These are phyloP conservation scores for Drosophila peninsularis DNA, from an alignment of 2,888 invertebrate genomes.

Conservation along the genomic window DNA sequence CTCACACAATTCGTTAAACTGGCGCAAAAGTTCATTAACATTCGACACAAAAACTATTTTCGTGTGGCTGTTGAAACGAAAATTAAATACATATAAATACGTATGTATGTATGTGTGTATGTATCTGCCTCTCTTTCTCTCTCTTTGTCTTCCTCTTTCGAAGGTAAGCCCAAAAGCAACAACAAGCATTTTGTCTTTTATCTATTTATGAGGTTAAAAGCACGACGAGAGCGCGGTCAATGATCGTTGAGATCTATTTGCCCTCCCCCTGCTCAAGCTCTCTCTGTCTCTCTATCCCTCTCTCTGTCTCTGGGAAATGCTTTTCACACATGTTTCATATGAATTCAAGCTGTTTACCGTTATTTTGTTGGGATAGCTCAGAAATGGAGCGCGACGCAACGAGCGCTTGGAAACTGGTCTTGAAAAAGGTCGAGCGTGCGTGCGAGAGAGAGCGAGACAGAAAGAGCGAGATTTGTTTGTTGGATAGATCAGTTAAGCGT, in stretches of 20 bases:
- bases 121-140: constrained; percentile 1
- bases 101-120: constrained; percentile 4
- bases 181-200: constrained; percentile 35
- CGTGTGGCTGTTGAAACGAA: constrained; percentile 40
- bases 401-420: constrained; percentile 55
- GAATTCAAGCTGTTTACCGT: constrained; percentile 56
- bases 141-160: constrained; percentile 4
- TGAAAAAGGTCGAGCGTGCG: not conserved
- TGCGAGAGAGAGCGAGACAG: not conserved
- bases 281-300: not conserved
- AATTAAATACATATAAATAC: constrained; percentile 31
- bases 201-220: constrained; percentile 63
- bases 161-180: constrained; percentile 38
- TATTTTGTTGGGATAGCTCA: constrained; percentile 80
- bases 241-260: constrained; percentile 45
- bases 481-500: constrained; percentile 69
- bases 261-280: not conserved
- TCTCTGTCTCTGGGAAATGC: constrained; percentile 1
- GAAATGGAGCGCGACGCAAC: constrained; percentile 55
- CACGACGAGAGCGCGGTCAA: constrained; percentile 60
- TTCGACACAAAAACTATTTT: constrained; percentile 78
- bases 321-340: constrained; percentile 24
- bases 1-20: constrained; percentile 71
- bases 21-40: constrained; percentile 83
- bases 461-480: constrained; percentile 11